A percentile compares a stretch with the other conserved stretches of the same genome.
These are phyloP conservation scores for Phyllopteryx taeniolatus DNA, from an alignment of 2,113 vertebrate genomes.

Conservation along the genomic window DNA sequence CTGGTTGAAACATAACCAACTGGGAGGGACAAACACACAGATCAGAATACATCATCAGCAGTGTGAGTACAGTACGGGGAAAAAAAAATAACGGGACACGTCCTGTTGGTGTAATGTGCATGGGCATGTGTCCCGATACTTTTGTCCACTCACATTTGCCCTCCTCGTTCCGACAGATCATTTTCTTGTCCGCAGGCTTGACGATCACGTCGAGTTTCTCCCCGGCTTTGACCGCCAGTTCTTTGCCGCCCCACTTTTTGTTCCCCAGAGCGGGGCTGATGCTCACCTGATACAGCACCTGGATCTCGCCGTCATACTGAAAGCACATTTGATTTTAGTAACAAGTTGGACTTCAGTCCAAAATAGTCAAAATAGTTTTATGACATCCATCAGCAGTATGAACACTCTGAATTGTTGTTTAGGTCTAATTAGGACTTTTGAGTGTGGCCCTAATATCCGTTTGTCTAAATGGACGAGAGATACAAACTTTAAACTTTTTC, in stretches of 20 bases:
- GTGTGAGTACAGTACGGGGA: neutral
- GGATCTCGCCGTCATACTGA: slow-evolving; percentile 89
- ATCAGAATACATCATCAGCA: neutral
- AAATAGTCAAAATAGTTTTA: slow-evolving; percentile 7
- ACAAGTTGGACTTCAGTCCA: too few species aligned
- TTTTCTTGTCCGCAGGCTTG: slow-evolving; percentile 77
- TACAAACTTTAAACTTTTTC: slow-evolving; percentile 88
- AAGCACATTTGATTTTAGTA: neutral
- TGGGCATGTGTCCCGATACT: neutral
- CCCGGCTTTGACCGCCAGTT: slow-evolving; percentile 81
- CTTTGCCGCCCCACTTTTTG: slow-evolving; percentile 81
- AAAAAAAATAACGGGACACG: neutral
- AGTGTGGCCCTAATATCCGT: neutral
- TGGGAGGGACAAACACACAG: slow-evolving; percentile 60
- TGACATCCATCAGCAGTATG: neutral
- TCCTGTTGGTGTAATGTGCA: neutral
- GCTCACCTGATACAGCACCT: slow-evolving; percentile 78
- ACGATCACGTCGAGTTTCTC: slow-evolving; percentile 84
- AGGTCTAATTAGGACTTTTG: neutral
- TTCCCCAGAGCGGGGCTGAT: slow-evolving; percentile 59
- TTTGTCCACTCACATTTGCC: slow-evolving; percentile 84
- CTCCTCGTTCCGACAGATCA: slow-evolving; percentile 89
- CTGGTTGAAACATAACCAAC: slow-evolving; percentile 84
- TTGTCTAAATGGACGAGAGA: neutral
- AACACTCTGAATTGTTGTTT: too few species aligned